Conservation (phyloP, 2,113 vertebrate genomes). For the Podarcis raffonei region DNA sequence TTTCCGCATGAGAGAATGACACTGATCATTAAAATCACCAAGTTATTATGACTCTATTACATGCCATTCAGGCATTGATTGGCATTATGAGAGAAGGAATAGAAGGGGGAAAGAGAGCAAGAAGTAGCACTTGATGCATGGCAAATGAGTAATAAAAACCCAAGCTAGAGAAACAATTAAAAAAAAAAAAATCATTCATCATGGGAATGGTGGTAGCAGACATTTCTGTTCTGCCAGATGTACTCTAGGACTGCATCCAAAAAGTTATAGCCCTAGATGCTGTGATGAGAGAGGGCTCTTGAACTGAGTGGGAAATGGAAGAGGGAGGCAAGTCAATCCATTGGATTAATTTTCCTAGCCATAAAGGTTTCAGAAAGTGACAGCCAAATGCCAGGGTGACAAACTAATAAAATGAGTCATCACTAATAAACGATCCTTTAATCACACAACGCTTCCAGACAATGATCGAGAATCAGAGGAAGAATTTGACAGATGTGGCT, state of each 20-base stretch:
- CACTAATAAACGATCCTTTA: conserved; percentile 3
- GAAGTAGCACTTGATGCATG: neutral
- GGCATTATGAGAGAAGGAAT: neutral
- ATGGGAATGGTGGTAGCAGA: neutral
- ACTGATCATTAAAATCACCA: neutral
- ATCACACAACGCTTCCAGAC: conserved; percentile 19
- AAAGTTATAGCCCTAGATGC: neutral
- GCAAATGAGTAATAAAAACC: conserved; percentile 4
- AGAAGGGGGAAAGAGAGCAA: neutral
- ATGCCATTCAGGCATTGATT: neutral
- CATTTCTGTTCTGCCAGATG: neutral
- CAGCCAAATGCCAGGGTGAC: neutral
- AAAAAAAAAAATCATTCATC: neutral
- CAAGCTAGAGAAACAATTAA: conserved; percentile 6
- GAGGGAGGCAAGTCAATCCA: neutral
- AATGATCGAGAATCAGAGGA: conserved; percentile 24
- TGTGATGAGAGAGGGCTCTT: neutral
- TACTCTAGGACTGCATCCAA: neutral
- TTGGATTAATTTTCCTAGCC: neutral
- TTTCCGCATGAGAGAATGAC: neutral
- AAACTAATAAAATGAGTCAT: neutral
- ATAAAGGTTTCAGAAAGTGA: conserved; percentile 13
- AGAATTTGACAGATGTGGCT: neutral
- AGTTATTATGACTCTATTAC: neutral
- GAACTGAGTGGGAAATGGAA: neutral